Base-by-base conservation (phyloP, 2,797 vertebrate genomes). In the Amblyopsis hoosieri region DNA sequence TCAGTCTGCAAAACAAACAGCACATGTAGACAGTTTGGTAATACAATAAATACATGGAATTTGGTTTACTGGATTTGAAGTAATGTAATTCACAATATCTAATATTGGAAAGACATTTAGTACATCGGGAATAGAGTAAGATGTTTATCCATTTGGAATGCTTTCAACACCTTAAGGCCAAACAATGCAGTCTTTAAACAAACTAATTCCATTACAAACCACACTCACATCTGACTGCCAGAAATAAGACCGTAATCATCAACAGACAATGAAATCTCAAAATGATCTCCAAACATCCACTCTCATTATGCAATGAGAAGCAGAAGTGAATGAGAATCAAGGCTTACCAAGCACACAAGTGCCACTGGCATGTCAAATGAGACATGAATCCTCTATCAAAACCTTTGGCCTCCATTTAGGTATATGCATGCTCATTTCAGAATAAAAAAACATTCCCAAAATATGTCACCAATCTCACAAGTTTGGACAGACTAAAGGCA, bases 1-100 rank as follows among this genome's bases (percentile, higher is more conserved):
- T 94, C 93, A 0, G 69, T 78, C 93, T 94, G 73, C 75, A 56
- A 19, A 12, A 6, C 8, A 54, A 60, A 69, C 37, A 42, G 37
- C 9, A 7, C 37, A 42, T 7, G 37, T 42, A 42, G 37, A 42
- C 37, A 42, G 37, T 42, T 42, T 42, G 9, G 37, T 42, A 42
- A 42, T 42, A 42, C 23, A 23, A 23, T 23, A 42, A 42, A 42
- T 42, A 5, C 6, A 42, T 42, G 37, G 37, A 42, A 42, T 42
- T 42, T 7, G 37, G 9, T 42, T 42, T 42, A 42, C 9, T 42
- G 37, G 9, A 7, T 42, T 42, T 42, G 9, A 9, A 42, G 37
- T 42, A 7, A 42, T 42, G 37, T 8, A 42, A 42, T 7, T 42
- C 23, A 23, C 23, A 23, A 23, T 23, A 23, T 23, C 23, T 3